These are phyloP conservation scores for Hermodice carunculata DNA, from an alignment of 2,888 invertebrate genomes.

Conservation along the genomic window DNA sequence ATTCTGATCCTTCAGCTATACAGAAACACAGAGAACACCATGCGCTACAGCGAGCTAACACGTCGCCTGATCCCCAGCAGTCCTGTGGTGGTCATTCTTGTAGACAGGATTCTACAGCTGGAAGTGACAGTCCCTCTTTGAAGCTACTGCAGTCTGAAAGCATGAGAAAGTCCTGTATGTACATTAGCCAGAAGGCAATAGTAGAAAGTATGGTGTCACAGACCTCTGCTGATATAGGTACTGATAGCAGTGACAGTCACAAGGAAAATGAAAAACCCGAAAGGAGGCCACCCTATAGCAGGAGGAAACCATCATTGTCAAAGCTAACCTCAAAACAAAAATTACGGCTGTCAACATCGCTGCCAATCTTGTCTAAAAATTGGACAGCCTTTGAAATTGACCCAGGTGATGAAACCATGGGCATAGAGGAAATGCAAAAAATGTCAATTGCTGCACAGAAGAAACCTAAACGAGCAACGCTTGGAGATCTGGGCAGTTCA, in stretches of 20 bases:
- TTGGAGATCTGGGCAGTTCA: no score
- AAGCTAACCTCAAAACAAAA: no score
- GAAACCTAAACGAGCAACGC: slow-evolving; percentile 8
- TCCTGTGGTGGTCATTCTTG: no score
- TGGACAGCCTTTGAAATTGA: slow-evolving; percentile 24
- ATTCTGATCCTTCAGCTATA: slow-evolving; percentile 7
- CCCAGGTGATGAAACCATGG: slow-evolving; percentile 8
- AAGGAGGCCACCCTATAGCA: neutral
- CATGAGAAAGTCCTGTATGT: slow-evolving; percentile 11
- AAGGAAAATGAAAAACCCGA: neutral
- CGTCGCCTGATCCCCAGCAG: no score
- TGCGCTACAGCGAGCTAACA: no score
- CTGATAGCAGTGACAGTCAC: neutral
- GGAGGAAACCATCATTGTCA: no score
- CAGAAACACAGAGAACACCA: no score
- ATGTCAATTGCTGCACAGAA: neutral
- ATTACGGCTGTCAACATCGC: slow-evolving; percentile 9
- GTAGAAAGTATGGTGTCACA: slow-evolving; percentile 4
- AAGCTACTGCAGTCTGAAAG: slow-evolving; percentile 14
- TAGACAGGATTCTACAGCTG: no score
- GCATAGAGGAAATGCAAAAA: neutral
- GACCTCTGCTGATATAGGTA: no score
- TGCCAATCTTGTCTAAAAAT: slow-evolving; percentile 6
- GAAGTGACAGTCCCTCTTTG: neutral
- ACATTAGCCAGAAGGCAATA: slow-evolving; percentile 11